Evolutionary conservation across 2,113 vertebrate genomes (phyloP).

Genomic region (Phycodurus eques): DNA sequence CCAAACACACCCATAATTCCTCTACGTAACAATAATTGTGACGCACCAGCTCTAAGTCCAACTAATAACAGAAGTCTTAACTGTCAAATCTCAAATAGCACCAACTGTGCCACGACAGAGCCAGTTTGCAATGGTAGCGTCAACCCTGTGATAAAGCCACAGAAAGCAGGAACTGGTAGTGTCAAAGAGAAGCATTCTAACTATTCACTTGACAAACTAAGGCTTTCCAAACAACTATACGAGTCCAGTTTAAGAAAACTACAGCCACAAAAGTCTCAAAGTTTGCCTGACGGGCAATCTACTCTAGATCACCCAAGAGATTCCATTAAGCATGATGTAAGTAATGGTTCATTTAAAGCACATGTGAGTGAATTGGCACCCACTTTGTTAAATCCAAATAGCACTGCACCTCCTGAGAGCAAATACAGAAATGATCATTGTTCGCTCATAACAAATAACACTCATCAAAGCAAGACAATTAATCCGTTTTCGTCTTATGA

Average conservation of each 20-base stretch:
- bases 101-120: slow-evolving; percentile 35
- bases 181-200: slow-evolving; percentile 23
- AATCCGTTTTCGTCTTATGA: slow-evolving; percentile 15
- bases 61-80: slow-evolving; percentile 29
- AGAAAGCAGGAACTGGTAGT: slow-evolving; percentile 9
- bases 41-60: slow-evolving; percentile 6
- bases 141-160: slow-evolving; percentile 29
- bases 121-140: slow-evolving; percentile 29
- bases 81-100: slow-evolving; percentile 19
- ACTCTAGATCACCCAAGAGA: slow-evolving; percentile 23
- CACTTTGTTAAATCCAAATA: slow-evolving; percentile 28
- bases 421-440: slow-evolving; percentile 24
- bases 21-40: slow-evolving; percentile 21
- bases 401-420: slow-evolving; percentile 26
- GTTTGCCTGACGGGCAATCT: slow-evolving; percentile 24
- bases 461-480: slow-evolving; percentile 17
- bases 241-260: slow-evolving; percentile 33
- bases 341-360: slow-evolving; percentile 16
- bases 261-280: slow-evolving; percentile 33
- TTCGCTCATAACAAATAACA: slow-evolving; percentile 23
- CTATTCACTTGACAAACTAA: slow-evolving; percentile 22
- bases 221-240: slow-evolving; percentile 13
- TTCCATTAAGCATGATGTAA: slow-evolving; percentile 26
- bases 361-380: slow-evolving; percentile 23
- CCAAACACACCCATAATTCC: slow-evolving; percentile 16